phyloP scores from a whole-genome alignment of 2,113 vertebrate genomes.

The Brachypodius melanocephalos region DNA sequence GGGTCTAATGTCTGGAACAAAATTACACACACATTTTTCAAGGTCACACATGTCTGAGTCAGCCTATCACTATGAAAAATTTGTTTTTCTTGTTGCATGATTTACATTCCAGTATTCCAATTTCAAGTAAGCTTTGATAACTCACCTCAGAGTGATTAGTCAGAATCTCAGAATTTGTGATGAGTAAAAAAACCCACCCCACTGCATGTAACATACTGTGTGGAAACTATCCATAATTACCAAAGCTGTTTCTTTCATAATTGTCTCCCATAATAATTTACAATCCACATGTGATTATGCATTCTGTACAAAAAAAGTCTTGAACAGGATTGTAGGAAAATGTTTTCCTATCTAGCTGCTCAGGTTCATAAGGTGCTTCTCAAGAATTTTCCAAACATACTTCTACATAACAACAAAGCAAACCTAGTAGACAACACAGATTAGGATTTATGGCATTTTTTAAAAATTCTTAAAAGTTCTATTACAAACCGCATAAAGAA shows the following conservation, averaged over 20 bases:
- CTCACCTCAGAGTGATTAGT: not conserved
- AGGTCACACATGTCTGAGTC: not conserved
- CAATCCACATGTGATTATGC: not conserved
- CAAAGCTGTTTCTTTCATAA: not conserved
- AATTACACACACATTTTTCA: not conserved
- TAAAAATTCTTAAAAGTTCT: not conserved
- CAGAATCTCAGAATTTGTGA: not conserved
- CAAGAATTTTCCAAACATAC: not conserved
- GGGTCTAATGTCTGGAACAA: not conserved
- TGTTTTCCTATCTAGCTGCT: not conserved
- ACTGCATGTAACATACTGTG: not conserved
- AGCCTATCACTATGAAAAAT: not conserved
- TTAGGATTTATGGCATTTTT: not conserved
- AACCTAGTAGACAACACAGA: not conserved
- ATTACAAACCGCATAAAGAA: not conserved
- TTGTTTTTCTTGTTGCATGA: not conserved
- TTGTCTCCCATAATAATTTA: not conserved
- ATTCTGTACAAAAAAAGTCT: not conserved
- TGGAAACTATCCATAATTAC: not conserved
- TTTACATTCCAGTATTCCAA: not conserved
- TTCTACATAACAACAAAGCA: not conserved
- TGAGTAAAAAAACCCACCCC: not conserved
- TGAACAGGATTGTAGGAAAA: not conserved
- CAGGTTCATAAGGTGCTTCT: not conserved
- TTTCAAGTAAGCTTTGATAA: not conserved